Base-by-base conservation (phyloP, 2,113 vertebrate species). In the Hypomesus transpacificus region DNA sequence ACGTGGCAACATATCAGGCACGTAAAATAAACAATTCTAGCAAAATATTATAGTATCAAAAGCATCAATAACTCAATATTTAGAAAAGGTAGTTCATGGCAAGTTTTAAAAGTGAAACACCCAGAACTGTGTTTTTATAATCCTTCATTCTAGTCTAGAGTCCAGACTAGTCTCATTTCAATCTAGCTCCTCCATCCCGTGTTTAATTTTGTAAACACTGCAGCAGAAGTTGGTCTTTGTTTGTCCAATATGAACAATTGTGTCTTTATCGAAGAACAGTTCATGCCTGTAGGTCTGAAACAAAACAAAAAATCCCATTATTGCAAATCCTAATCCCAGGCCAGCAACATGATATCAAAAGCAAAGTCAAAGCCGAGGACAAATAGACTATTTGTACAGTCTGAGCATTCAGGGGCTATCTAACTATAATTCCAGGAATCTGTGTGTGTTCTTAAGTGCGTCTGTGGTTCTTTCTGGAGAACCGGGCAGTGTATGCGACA, bases 231-330 rank as follows among this genome's bases (percentile, higher is more conserved):
- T 91, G 76, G 93, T 94, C 60, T 90, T 94, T 73, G 91, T 91
- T 77, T 98, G 95, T 90, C 96, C 94, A 84, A 97, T 93, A 74
- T 98, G 96, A 72, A 97, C 86, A 31, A 98, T 90, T 1, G 95
- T 92, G 83, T 99, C 95, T 91, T 93, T 94, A 89, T 99, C 95
- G 71, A 98, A 94, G 81, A 94, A 93, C 83, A 98, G 79, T 86
- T 95, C 92, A 64, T 98, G 95, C 78, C 90, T 95, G 73, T 94
- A 94, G 5, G 96, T 99, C 97, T 98, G 89, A 57, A 94, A 95
- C 5, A 66, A n/a, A 87, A 82, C 75, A 89, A 86, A 50, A 71
- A 0, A 39, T 56, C 14, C 34, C 9, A 69, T 34, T 16, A n/a
- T 46, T 46, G 7, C 7, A 11, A 46, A 46, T 46, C 39, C 7